These are phyloP conservation scores for Butastur rufipennis DNA, from an alignment of 2,113 vertebrate genomes.

Conservation along the genomic window DNA sequence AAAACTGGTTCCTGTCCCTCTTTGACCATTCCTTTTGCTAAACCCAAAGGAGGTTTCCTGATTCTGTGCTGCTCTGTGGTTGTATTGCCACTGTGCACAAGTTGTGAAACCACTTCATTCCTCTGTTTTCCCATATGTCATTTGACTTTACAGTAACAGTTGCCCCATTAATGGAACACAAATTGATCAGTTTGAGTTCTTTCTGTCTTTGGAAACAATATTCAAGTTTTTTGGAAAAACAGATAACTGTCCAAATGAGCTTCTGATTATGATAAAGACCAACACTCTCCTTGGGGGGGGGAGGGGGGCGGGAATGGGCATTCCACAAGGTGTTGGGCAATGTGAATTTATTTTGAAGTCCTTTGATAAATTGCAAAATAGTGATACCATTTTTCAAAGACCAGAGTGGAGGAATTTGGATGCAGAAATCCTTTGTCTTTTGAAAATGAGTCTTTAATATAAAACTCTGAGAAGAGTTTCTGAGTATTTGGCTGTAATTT, in stretches of 20 bases:
- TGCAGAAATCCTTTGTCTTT: not conserved
- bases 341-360: not conserved
- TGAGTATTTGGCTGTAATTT: not conserved
- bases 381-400: not conserved
- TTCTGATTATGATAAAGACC: not conserved
- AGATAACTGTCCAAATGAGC: too few species aligned
- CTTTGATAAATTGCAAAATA: not conserved
- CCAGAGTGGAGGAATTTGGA: not conserved
- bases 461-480: not conserved
- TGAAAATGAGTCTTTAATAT: not conserved
- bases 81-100: not conserved
- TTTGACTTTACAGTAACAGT: not conserved
- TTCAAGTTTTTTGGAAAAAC: not conserved
- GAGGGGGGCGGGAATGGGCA: too few species aligned
- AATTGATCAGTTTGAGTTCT: not conserved
- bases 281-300: fast-evolving
- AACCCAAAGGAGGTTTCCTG: not conserved
- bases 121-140: not conserved
- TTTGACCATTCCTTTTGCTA: not conserved
- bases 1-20: not conserved
- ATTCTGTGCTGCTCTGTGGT: not conserved
- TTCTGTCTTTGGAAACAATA: not conserved
- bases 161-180: not conserved
- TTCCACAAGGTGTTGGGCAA: not conserved
- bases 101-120: not conserved